Evolutionary conservation across 2,888 invertebrate genomes (phyloP).

Genomic region (Calameuta filiformis): DNA sequence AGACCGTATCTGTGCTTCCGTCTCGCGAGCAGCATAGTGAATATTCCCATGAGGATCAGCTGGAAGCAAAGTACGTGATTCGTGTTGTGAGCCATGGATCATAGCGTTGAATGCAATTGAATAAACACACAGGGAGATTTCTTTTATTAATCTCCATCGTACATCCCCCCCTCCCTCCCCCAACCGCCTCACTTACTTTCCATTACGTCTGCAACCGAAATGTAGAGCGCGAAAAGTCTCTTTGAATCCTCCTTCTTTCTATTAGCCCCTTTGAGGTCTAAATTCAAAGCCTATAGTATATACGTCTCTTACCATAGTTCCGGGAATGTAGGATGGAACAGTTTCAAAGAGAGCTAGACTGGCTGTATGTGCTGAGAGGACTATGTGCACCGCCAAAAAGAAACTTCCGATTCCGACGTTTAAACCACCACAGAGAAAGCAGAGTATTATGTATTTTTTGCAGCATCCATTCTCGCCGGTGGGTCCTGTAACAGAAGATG

Average conservation of each 20-base stretch:
- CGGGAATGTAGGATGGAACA: constrained; percentile 94
- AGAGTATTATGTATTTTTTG: constrained; percentile 84
- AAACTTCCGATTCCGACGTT: constrained; percentile 82
- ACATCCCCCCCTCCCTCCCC: not conserved
- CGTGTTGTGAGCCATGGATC: not conserved
- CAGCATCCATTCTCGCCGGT: constrained; percentile 57
- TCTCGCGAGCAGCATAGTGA: constrained; percentile 86
- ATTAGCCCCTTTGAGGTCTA: not conserved
- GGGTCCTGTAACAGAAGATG: constrained; percentile 10
- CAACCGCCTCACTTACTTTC: not conserved
- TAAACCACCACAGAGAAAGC: constrained; percentile 83
- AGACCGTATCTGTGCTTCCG: constrained; percentile 88
- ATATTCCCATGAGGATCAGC: constrained; percentile 87
- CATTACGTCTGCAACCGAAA: not conserved
- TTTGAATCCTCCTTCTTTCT: not conserved
- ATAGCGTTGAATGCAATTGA: not conserved
- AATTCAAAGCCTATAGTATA: not conserved
- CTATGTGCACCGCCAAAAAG: constrained; percentile 82
- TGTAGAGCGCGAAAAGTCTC: not conserved
- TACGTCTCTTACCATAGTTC: constrained; percentile 80
- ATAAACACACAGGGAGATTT: not conserved
- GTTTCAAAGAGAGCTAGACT: constrained; percentile 80
- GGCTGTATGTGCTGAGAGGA: constrained; percentile 80
- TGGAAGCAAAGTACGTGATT: constrained; percentile 64
- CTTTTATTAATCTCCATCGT: not conserved